Conservation (phyloP, 2,113 vertebrate genomes). For the Bubo scandiacus region DNA sequence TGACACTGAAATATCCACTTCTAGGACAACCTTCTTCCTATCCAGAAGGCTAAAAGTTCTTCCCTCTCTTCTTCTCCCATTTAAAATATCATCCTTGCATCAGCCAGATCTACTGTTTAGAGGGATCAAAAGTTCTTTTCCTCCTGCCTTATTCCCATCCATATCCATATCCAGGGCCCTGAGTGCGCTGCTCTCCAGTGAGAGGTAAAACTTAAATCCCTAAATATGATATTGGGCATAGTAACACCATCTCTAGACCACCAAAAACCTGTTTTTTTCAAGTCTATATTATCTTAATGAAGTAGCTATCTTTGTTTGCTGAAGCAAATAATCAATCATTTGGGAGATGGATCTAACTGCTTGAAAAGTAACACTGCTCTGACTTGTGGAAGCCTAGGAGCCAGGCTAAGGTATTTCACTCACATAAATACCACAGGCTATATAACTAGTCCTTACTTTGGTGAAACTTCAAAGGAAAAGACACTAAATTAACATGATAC, state of each 20-base stretch:
- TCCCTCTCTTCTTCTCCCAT: constrained; percentile 38
- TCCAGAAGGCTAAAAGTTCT: constrained; percentile 7
- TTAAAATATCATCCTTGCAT: constrained; percentile 34
- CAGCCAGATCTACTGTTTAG: constrained; percentile 19
- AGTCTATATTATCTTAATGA: background rate
- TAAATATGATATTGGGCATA: background rate
- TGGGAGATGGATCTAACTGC: background rate
- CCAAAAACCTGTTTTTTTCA: background rate
- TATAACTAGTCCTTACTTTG: background rate
- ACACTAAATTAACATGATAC: background rate
- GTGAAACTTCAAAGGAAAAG: background rate
- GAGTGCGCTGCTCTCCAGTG: background rate
- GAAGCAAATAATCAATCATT: background rate
- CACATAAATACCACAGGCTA: background rate
- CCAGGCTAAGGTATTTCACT: background rate
- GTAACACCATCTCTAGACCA: background rate
- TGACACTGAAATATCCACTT: constrained; percentile 42
- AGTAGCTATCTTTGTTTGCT: background rate
- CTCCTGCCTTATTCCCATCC: constrained; percentile 48
- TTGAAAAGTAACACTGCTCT: background rate
- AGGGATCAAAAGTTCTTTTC: constrained; percentile 48
- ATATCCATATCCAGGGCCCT: constrained; percentile 32
- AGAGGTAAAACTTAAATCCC: constrained; percentile 51
- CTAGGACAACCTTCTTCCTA: constrained; percentile 51
- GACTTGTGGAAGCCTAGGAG: background rate